Conservation (phyloP, 2,797 vertebrate species). For the Cyprinella venusta region DNA sequence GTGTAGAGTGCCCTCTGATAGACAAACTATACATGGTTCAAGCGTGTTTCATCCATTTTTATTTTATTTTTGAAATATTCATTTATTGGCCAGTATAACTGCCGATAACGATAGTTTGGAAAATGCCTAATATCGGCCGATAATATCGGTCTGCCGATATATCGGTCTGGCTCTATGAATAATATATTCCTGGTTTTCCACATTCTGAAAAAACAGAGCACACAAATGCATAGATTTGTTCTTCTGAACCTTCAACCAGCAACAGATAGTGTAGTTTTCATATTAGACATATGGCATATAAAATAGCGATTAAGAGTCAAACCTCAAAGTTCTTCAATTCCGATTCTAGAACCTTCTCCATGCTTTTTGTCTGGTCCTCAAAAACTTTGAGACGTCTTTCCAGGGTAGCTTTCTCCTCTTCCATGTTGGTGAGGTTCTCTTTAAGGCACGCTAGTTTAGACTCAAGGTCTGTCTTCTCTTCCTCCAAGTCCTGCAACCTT, state of each 20-base stretch:
- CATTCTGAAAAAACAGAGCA: background rate
- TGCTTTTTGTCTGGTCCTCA: constrained; percentile 72
- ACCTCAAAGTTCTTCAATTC: constrained; percentile 79
- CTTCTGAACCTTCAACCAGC: background rate
- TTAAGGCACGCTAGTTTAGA: constrained; percentile 70
- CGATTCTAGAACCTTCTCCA: constrained; percentile 73
- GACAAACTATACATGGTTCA: no score
- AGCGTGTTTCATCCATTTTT: no score
- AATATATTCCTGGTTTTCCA: background rate
- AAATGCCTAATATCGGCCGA: no score
- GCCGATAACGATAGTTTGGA: no score
- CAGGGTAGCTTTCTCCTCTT: constrained; percentile 74
- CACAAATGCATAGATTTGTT: background rate
- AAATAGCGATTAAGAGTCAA: background rate
- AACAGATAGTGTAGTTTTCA: background rate
- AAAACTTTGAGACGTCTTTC: constrained; percentile 72
- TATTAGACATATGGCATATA: background rate
- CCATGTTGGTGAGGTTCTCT: constrained; percentile 69
- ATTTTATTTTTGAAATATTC: no score
- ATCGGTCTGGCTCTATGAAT: no score
- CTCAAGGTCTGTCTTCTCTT: constrained; percentile 74
- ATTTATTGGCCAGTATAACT: no score
- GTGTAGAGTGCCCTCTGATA: no score
- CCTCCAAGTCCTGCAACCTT: constrained; percentile 58
- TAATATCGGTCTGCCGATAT: no score